phyloP scores from a whole-genome alignment of 2,888 invertebrate species.

The Sinhomidia bicolor region DNA sequence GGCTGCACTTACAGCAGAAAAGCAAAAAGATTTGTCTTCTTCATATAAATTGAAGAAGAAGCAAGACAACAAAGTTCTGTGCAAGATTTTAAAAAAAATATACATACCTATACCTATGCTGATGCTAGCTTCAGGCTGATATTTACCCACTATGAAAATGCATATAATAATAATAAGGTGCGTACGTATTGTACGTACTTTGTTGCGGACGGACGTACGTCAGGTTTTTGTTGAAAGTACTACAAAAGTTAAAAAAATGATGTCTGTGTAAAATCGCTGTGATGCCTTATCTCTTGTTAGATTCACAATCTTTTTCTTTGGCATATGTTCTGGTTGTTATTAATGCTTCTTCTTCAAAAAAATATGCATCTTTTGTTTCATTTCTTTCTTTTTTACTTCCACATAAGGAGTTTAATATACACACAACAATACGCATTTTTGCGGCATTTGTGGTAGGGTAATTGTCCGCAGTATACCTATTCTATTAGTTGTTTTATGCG shows the following conservation, averaged over 20 bases:
- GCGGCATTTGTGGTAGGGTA: neutral
- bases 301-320: neutral
- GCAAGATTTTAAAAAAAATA: neutral
- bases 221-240: constrained; percentile 31
- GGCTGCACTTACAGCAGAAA: neutral
- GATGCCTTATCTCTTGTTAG: neutral
- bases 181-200: neutral
- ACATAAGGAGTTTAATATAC: neutral
- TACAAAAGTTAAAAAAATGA: neutral
- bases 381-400: neutral
- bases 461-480: neutral
- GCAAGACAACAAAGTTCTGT: neutral
- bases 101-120: too few relatives aligned
- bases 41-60: neutral
- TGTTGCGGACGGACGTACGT: neutral
- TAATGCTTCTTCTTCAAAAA: neutral
- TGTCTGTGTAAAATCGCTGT: neutral
- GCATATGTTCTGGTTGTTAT: neutral
- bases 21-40: neutral
- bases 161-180: too few relatives aligned
- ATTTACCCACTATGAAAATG: too few relatives aligned
- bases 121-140: too few relatives aligned
- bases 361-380: neutral
- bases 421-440: neutral
- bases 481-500: neutral